Percentiles rank a stretch among this genome's conserved stretches.
phyloP scores from a whole-genome alignment of 2,797 vertebrate species.

The Adrianichthys oophorus region DNA sequence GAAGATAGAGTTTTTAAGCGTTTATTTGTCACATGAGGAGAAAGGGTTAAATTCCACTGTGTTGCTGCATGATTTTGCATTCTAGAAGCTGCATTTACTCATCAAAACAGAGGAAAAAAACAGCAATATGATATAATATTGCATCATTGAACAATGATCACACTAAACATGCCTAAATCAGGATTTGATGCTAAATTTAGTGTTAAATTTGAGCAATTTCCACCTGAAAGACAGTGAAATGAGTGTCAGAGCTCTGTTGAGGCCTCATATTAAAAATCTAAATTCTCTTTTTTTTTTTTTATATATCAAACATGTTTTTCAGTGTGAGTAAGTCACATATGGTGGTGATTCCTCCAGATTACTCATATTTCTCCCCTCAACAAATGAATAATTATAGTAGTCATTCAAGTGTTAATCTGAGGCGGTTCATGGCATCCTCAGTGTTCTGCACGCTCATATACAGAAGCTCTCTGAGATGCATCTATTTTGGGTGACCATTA shows the following conservation, averaged over 20 bases:
- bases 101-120: too few species aligned
- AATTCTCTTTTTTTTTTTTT: slow-evolving; percentile 14
- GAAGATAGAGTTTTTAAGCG: too few species aligned
- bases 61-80: too few species aligned
- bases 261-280: slow-evolving; percentile 36
- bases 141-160: too few species aligned
- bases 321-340: slow-evolving; percentile 54
- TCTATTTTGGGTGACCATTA: slow-evolving; percentile 67
- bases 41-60: too few species aligned
- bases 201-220: too few species aligned
- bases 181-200: too few species aligned
- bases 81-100: too few species aligned
- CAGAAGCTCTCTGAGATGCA: slow-evolving; percentile 50
- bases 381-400: slow-evolving; percentile 69
- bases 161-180: too few species aligned
- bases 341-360: slow-evolving; percentile 61
- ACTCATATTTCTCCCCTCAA: slow-evolving; percentile 66
- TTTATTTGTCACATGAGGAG: too few species aligned
- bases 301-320: slow-evolving; percentile 43
- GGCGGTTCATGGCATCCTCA: slow-evolving; percentile 25
- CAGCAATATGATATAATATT: too few species aligned
- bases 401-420: slow-evolving; percentile 48
- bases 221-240: too few species aligned
- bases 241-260: slow-evolving; percentile 6
- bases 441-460: slow-evolving; percentile 38